These are phyloP conservation scores for Grantiella picta DNA, from an alignment of 2,113 vertebrate species.

Conservation along the genomic window DNA sequence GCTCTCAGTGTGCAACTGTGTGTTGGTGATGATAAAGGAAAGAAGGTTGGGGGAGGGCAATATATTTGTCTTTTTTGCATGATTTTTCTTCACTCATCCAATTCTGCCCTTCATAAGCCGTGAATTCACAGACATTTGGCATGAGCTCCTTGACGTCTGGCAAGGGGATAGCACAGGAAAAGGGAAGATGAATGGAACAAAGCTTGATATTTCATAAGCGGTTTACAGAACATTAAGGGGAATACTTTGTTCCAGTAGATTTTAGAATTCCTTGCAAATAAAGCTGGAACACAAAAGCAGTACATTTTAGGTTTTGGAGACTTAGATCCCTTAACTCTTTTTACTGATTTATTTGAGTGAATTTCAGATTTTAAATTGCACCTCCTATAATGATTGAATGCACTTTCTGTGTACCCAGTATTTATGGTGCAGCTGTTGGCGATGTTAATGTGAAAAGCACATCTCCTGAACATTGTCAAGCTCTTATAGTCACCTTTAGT, in stretches of 20 bases:
- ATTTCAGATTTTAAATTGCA: slow-evolving; percentile 57
- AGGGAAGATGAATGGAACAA: slow-evolving; percentile 6
- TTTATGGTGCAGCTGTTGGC: slow-evolving; percentile 55
- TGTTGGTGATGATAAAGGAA: slow-evolving; percentile 5
- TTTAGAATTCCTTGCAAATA: slow-evolving; percentile 43
- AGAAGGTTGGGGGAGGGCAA: not conserved
- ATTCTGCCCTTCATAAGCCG: slow-evolving; percentile 1
- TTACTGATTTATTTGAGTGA: slow-evolving; percentile 57
- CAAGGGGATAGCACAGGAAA: slow-evolving; percentile 8
- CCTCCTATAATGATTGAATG: slow-evolving; percentile 54
- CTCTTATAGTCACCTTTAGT: slow-evolving; percentile 65
- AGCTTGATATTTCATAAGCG: not conserved
- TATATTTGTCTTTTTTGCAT: not conserved
- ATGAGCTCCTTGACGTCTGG: not conserved
- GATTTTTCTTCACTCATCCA: not conserved
- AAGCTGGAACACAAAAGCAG: not conserved
- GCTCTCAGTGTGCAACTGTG: not conserved
- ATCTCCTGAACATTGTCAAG: slow-evolving; percentile 60
- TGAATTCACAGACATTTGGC: slow-evolving; percentile 35
- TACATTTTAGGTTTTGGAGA: slow-evolving; percentile 5
- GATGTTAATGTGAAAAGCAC: slow-evolving; percentile 65
- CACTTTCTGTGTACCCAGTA: slow-evolving; percentile 20
- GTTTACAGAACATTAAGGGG: slow-evolving; percentile 26
- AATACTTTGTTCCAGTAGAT: slow-evolving; percentile 32
- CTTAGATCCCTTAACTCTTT: slow-evolving; percentile 19